Conservation (phyloP, 2,797 vertebrate genomes). For the Rousettus madagascariensis region DNA sequence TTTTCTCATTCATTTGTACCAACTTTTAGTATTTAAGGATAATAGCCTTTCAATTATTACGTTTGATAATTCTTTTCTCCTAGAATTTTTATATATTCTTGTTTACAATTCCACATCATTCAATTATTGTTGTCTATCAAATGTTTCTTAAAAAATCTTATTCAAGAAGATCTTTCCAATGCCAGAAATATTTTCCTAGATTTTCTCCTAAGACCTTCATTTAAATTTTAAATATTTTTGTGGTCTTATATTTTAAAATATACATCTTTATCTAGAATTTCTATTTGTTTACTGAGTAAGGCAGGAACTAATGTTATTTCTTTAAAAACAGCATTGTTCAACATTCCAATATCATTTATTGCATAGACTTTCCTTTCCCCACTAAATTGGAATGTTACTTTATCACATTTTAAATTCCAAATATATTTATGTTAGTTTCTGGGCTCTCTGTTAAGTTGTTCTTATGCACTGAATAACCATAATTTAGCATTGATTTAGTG, state of each 20-base stretch:
- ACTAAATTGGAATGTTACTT: background rate
- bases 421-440: background rate
- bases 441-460: background rate
- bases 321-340: background rate
- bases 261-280: conserved; percentile 8
- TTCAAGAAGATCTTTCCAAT: conserved; percentile 10
- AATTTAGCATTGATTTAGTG: background rate
- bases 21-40: background rate
- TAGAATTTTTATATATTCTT: background rate
- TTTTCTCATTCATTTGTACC: background rate
- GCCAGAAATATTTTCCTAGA: background rate
- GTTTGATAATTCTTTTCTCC: background rate
- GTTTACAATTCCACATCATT: background rate
- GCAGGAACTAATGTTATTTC: background rate
- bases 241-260: conserved; percentile 1
- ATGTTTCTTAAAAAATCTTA: background rate
- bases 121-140: background rate
- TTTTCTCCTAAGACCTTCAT: background rate
- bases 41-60: background rate
- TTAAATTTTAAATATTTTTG: conserved; percentile 28
- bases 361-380: background rate
- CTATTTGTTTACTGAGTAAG: background rate
- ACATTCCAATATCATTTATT: background rate
- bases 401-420: conserved; percentile 15
- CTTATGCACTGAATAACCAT: background rate